Evolutionary conservation across 1,140 invertebrate genomes (phyloP), one percentile per base, ranked within the genome.

Genomic region (Pachyrhynchus sulphureomaculatus): DNA sequence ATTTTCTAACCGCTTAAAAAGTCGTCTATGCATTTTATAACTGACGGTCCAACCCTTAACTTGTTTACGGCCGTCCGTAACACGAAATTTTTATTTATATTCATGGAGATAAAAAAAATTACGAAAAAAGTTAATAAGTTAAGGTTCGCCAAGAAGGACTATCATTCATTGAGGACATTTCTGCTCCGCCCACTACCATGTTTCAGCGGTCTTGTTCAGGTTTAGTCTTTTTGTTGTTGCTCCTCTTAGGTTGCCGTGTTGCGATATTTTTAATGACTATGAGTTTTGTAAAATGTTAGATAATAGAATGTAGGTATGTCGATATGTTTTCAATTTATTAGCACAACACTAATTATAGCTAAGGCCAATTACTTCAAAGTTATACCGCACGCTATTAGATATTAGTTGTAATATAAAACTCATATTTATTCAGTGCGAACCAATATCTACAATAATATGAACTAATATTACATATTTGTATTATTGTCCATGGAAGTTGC

Each of bases 21-120:
- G 51, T 56, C 53, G 53, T 56, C 42, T 56, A 45, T 39, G 53
- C 42, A 56, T 56, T 56, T 56, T 56, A 56, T 34, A 58, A 58
- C 44, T 5, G 21, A 26, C 4, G 13, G 58, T 37, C 58, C 58
- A 53, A 61, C 58, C 58, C 49, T 61, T 61, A 61, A 33, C 48
- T 61, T 61, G 58, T 61, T 61, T 61, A 61, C 33, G 32, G 58
- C 32, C 44, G 13, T 9, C 26, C 29, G 20, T 10, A 51, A 34
- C 53, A 56, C 39, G n/a, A 61, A 34, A 44, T 61, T 61, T 61
- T 61, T 61, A 61, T 61, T 61, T 61, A 61, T 61, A 61, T 61
- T 61, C 58, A 61, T 61, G 58, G 58, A 37, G 58, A 37, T 45
- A 61, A 60, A 51, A 53, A 53, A 24, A 20, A n/a, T 1, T 15